These are phyloP conservation scores for Tachystola acroxantha DNA, from an alignment of 2,888 invertebrate genomes.

Conservation along the genomic window DNA sequence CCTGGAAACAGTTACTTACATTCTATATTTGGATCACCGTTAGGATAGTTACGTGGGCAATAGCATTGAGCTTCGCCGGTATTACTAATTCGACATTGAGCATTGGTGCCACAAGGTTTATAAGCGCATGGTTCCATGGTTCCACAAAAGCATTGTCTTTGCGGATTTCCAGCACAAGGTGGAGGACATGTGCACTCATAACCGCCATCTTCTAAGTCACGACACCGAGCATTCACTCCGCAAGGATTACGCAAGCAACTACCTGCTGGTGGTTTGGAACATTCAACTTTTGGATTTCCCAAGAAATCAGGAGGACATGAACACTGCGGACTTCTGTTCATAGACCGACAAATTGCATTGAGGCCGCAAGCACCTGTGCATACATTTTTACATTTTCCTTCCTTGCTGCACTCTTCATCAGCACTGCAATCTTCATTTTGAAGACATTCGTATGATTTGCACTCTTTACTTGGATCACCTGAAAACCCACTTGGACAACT, in stretches of 20 bases:
- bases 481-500: slow-evolving; percentile 92
- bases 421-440: slow-evolving; percentile 86
- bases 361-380: slow-evolving; percentile 89
- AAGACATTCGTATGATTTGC: slow-evolving; percentile 87
- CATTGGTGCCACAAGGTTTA: slow-evolving; percentile 89
- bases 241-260: slow-evolving; percentile 90
- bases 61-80: slow-evolving; percentile 88
- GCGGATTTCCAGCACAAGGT: slow-evolving; percentile 89
- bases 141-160: slow-evolving; percentile 88
- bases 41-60: slow-evolving; percentile 89
- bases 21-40: slow-evolving; percentile 90
- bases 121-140: slow-evolving; percentile 86
- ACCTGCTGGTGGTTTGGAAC: slow-evolving; percentile 83
- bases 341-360: slow-evolving; percentile 90
- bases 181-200: slow-evolving; percentile 89
- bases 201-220: slow-evolving; percentile 84
- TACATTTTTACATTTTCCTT: slow-evolving; percentile 87
- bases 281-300: slow-evolving; percentile 89
- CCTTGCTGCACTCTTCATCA: slow-evolving; percentile 85
- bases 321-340: slow-evolving; percentile 87
- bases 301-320: slow-evolving; percentile 88
- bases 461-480: slow-evolving; percentile 87
- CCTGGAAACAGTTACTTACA: slow-evolving; percentile 79
- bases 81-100: slow-evolving; percentile 84
- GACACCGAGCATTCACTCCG: slow-evolving; percentile 89